A percentile compares a stretch with the other conserved stretches of the same genome.
phyloP scores from a whole-genome alignment of 2,888 invertebrate genomes.

The Dynastes tityus region DNA sequence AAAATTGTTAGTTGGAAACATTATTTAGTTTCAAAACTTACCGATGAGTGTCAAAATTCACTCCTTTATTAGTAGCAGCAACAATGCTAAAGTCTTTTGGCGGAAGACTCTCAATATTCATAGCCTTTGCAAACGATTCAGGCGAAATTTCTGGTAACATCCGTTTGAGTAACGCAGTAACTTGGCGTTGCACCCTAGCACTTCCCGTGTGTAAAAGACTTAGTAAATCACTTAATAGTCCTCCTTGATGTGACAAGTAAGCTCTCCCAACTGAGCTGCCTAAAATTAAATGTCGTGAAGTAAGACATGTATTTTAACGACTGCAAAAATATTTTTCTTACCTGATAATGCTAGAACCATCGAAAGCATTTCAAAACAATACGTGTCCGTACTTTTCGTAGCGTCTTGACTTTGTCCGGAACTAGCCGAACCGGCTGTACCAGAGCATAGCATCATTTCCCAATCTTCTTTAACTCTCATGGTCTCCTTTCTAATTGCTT shows the following conservation, averaged over 20 bases:
- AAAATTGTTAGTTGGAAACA: neutral
- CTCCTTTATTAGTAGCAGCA: slow-evolving; percentile 72
- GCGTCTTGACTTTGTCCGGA: slow-evolving; percentile 70
- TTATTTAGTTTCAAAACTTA: slow-evolving; percentile 54
- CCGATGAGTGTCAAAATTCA: slow-evolving; percentile 73
- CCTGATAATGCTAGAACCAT: slow-evolving; percentile 96
- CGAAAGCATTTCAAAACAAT: slow-evolving; percentile 97
- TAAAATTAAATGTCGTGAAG: neutral
- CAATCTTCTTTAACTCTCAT: slow-evolving; percentile 91
- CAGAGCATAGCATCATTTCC: slow-evolving; percentile 80
- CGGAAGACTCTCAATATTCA: slow-evolving; percentile 81
- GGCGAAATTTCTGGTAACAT: slow-evolving; percentile 94
- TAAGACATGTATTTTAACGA: neutral
- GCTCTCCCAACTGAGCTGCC: slow-evolving; percentile 88
- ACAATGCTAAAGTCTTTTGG: slow-evolving; percentile 85
- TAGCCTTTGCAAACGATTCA: slow-evolving; percentile 83
- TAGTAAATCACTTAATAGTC: slow-evolving; percentile 87
- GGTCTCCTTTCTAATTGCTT: slow-evolving; percentile 93
- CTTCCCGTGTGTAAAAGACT: slow-evolving; percentile 94
- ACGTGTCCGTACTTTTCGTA: slow-evolving; percentile 83
- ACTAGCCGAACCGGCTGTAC: slow-evolving; percentile 66
- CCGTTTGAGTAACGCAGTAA: slow-evolving; percentile 87
- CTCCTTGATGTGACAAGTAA: slow-evolving; percentile 92
- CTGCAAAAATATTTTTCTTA: neutral
- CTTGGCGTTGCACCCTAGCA: slow-evolving; percentile 95